A percentile compares a stretch with the other conserved stretches of the same genome.
phyloP scores from a whole-genome alignment of 2,888 invertebrate species.

The Heteropelma amictum region DNA sequence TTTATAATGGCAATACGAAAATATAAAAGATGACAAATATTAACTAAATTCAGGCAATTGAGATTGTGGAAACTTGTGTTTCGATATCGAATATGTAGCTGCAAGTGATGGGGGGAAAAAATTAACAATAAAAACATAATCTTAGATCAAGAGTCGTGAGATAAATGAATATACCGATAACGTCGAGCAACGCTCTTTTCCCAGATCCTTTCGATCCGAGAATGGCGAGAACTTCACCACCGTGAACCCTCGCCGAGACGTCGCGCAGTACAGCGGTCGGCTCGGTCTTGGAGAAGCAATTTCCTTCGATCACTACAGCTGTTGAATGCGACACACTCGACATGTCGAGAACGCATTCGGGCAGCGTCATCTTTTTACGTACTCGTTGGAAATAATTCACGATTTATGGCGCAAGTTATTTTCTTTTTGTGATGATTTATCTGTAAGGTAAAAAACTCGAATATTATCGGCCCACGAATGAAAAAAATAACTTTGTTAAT shows the following conservation, averaged over 20 bases:
- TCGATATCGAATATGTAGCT: no score
- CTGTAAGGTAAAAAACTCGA: background rate
- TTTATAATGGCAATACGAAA: no score
- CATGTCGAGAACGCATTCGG: slow-evolving; percentile 92
- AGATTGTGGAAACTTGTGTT: no score
- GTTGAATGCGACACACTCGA: slow-evolving; percentile 90
- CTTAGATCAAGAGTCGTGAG: background rate
- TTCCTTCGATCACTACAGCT: slow-evolving; percentile 70
- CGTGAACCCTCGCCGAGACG: slow-evolving; percentile 93
- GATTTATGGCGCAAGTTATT: background rate
- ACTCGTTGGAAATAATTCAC: slow-evolving; percentile 29
- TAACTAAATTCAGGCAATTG: no score
- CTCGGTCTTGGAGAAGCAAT: slow-evolving; percentile 70
- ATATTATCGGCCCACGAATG: background rate
- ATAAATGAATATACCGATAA: slow-evolving; percentile 80
- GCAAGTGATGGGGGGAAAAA: no score
- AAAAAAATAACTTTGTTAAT: no score
- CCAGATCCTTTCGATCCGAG: slow-evolving; percentile 98
- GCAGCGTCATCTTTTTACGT: slow-evolving; percentile 83
- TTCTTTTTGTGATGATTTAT: slow-evolving; percentile 3
- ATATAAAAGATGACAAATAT: no score
- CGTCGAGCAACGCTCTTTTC: slow-evolving; percentile 95
- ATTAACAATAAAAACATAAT: background rate
- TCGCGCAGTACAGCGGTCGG: slow-evolving; percentile 90
- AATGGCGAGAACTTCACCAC: slow-evolving; percentile 95